Evolutionary conservation across 2,797 vertebrate genomes (phyloP).

Genomic region (Danio jaintianensis): DNA sequence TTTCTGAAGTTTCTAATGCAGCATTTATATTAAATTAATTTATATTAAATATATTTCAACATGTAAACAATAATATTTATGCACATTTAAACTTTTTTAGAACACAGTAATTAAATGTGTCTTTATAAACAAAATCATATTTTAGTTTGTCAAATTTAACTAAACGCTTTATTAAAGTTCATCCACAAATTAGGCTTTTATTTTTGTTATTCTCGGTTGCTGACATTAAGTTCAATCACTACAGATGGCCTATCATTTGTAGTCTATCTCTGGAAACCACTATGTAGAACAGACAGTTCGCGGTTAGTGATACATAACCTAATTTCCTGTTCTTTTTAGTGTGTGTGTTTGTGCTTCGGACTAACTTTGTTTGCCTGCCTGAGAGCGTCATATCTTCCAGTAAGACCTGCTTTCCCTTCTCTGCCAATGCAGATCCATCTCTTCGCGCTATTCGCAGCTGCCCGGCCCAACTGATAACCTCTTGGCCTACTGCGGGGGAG

Average conservation of each 20-base stretch:
- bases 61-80: too few relatives aligned
- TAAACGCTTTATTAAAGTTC: too few relatives aligned
- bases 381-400: background rate
- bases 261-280: background rate
- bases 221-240: background rate
- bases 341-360: background rate
- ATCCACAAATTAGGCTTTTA: background rate
- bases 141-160: too few relatives aligned
- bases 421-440: constrained; percentile 7
- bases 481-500: background rate
- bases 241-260: background rate
- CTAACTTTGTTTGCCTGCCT: constrained; percentile 15
- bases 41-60: too few relatives aligned
- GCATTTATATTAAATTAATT: too few relatives aligned
- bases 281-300: background rate
- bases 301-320: constrained; percentile 8
- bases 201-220: background rate
- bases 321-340: constrained; percentile 10
- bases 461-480: constrained; percentile 10
- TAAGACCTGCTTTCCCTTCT: background rate
- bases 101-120: too few relatives aligned
- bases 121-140: too few relatives aligned
- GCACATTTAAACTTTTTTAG: too few relatives aligned
- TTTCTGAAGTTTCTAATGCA: too few relatives aligned
- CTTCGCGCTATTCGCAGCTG: constrained; percentile 11